Evolutionary conservation across 1,140 invertebrate genomes (phyloP).

Genomic region (Bradysia coprophila): DNA sequence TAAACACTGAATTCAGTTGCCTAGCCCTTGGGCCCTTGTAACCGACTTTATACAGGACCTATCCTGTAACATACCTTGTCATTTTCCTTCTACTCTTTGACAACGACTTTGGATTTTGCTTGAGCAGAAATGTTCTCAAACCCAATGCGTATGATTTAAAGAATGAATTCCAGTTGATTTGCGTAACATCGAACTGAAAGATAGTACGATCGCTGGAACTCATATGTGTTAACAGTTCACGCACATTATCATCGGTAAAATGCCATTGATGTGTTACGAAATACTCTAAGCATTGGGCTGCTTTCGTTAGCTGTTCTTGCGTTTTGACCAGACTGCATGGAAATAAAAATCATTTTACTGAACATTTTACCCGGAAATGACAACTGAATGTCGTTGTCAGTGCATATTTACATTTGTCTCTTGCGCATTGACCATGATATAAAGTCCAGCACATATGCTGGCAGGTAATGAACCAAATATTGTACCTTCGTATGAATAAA

Average conservation of each 20-base stretch:
- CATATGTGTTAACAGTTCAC: constrained; percentile 41
- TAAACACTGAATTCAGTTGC: no score
- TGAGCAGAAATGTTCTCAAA: constrained; percentile 68
- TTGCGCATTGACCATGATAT: constrained; percentile 40
- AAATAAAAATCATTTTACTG: no score
- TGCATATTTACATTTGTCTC: constrained; percentile 42
- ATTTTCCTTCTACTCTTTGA: constrained; percentile 55
- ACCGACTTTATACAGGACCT: neutral
- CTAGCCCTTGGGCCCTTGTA: neutral
- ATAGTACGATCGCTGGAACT: constrained; percentile 52
- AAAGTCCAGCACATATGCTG: constrained; percentile 50
- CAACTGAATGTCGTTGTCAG: no score
- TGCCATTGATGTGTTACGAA: constrained; percentile 84
- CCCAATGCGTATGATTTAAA: constrained; percentile 70
- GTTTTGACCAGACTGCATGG: constrained; percentile 40
- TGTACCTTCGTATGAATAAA: constrained; percentile 34
- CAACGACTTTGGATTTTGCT: no score
- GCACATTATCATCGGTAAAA: constrained; percentile 74
- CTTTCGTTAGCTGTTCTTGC: constrained; percentile 65
- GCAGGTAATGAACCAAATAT: constrained; percentile 45
- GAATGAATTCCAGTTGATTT: constrained; percentile 70
- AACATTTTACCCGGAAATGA: no score
- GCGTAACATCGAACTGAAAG: constrained; percentile 69
- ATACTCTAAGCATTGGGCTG: constrained; percentile 63
- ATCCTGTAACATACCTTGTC: constrained; percentile 31